Percentiles rank a stretch among this genome's conserved stretches.
Evolutionary conservation across 1,140 invertebrate species (phyloP).

Genomic region (Zaprionus tsacasi): DNA sequence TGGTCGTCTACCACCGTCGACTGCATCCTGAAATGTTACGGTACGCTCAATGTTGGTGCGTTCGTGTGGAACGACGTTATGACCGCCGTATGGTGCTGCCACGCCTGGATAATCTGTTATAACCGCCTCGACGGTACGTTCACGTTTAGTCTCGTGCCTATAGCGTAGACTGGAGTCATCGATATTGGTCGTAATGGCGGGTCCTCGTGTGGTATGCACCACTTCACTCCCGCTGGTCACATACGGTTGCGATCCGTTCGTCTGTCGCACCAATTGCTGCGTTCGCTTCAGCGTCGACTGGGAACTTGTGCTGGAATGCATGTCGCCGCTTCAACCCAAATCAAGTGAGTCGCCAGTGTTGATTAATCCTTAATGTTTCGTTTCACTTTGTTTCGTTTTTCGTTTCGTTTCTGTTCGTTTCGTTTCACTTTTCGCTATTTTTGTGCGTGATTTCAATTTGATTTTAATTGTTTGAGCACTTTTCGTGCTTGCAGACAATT

Average conservation of each 20-base stretch:
- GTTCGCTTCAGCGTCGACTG: conserved; percentile 72
- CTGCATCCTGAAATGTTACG: conserved; percentile 66
- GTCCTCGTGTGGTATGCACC: conserved; percentile 84
- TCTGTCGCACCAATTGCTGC: conserved; percentile 74
- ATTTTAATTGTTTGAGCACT: conserved; percentile 63
- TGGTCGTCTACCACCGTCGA: conserved; percentile 41
- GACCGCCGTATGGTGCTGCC: conserved; percentile 43
- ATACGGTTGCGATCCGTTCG: conserved; percentile 84
- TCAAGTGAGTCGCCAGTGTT: conserved; percentile 49
- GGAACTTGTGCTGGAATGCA: conserved; percentile 62
- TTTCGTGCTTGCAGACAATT: conserved; percentile 62
- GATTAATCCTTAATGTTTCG: conserved; percentile 46
- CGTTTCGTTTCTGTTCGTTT: conserved; percentile 39
- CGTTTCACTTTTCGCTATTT: conserved; percentile 43
- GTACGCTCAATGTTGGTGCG: conserved; percentile 70
- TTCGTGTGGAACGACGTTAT: conserved; percentile 64
- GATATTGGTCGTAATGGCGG: conserved; percentile 86
- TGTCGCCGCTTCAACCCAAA: conserved; percentile 16
- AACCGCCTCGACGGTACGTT: conserved; percentile 79
- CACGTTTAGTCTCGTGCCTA: conserved; percentile 78
- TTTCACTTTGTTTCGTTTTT: conserved; percentile 54
- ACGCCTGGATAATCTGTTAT: conserved; percentile 81
- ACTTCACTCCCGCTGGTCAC: conserved; percentile 66
- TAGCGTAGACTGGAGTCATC: conserved; percentile 76
- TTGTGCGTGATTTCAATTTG: conserved; percentile 68